A percentile compares a stretch with the other conserved stretches of the same genome.
phyloP scores from a whole-genome alignment of 1,140 invertebrate species.

The Diplogasteroides magnus region DNA sequence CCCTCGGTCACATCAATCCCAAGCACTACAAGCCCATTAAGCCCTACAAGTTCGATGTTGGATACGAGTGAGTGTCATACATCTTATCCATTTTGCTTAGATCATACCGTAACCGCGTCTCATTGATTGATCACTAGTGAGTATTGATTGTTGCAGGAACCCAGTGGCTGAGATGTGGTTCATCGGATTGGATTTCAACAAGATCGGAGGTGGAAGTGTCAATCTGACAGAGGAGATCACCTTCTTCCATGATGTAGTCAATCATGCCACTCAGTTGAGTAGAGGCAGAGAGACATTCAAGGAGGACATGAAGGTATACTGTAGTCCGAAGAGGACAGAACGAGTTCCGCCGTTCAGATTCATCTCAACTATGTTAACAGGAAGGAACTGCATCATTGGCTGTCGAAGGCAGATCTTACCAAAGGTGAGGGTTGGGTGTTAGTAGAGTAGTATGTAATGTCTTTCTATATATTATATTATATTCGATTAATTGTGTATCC shows the following conservation, averaged over 20 bases:
- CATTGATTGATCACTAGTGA: background rate
- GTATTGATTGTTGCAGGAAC: slow-evolving; percentile 44
- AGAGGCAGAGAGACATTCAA: slow-evolving; percentile 6
- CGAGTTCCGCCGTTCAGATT: slow-evolving; percentile 16
- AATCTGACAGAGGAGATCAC: slow-evolving; percentile 84
- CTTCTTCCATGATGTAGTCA: slow-evolving; percentile 6
- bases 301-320: slow-evolving; percentile 15
- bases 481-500: too few relatives aligned
- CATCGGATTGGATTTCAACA: slow-evolving; percentile 84
- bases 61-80: slow-evolving; percentile 48
- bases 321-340: too few relatives aligned
- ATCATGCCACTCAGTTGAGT: slow-evolving; percentile 3
- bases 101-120: slow-evolving; percentile 15
- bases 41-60: slow-evolving; percentile 22
- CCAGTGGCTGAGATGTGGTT: slow-evolving; percentile 79
- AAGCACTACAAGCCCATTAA: slow-evolving; percentile 67
- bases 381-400: slow-evolving; percentile 1
- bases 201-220: slow-evolving; percentile 69
- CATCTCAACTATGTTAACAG: slow-evolving; percentile 11
- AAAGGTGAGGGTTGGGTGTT: slow-evolving; percentile 3
- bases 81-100: slow-evolving; percentile 13
- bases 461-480: too few relatives aligned
- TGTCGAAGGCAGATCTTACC: background rate
- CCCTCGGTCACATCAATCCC: slow-evolving; percentile 87
- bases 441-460: too few relatives aligned